These are phyloP conservation scores for Darevskia nairensis DNA, from an alignment of 2,797 vertebrate genomes.

Conservation along the genomic window DNA sequence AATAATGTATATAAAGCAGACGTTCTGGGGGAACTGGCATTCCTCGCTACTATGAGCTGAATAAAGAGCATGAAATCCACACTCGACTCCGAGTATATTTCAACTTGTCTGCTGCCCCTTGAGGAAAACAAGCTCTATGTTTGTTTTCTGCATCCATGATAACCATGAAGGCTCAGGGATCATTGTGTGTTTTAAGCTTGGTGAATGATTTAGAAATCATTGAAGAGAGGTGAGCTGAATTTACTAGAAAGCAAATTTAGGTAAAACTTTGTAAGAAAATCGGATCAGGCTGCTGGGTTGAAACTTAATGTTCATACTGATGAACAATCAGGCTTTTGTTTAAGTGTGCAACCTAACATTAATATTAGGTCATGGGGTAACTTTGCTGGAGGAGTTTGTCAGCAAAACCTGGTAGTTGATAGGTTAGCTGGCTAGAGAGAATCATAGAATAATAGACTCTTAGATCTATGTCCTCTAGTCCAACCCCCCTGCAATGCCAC, in stretches of 20 bases:
- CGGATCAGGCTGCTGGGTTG: not conserved
- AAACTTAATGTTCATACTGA: not conserved
- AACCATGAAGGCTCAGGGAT: not conserved
- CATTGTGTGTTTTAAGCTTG: not conserved
- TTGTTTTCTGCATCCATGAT: not conserved
- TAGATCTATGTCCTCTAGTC: no score
- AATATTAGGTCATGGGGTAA: not conserved
- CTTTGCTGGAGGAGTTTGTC: not conserved
- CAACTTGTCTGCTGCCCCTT: no score
- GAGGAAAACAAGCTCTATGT: not conserved
- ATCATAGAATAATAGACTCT: no score
- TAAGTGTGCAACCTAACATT: not conserved
- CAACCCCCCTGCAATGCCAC: no score
- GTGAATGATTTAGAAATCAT: not conserved
- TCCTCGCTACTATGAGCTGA: no score
- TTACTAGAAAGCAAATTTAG: not conserved
- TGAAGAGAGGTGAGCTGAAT: not conserved
- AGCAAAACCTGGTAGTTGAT: not conserved
- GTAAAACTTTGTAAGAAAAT: not conserved
- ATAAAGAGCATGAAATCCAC: no score
- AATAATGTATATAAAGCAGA: no score
- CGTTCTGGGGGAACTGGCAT: no score
- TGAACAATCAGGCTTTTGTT: not conserved
- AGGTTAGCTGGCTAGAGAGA: not conserved
- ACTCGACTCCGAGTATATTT: no score